phyloP scores from a whole-genome alignment of 2,888 invertebrate species.

The Abscondita cerata region DNA sequence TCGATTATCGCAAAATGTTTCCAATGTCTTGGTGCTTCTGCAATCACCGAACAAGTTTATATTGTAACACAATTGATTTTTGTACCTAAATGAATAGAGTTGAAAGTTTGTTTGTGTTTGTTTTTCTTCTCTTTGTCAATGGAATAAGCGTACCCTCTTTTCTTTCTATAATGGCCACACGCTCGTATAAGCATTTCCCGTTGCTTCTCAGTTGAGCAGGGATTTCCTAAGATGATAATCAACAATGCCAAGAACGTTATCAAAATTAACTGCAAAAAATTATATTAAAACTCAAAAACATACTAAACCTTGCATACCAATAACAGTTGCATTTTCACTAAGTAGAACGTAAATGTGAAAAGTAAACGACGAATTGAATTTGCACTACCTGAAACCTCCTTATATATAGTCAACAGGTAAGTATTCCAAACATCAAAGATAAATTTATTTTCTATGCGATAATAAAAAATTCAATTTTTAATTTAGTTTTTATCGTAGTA shows the following conservation, averaged over 20 bases:
- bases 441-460: background rate
- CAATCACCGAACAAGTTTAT: no score
- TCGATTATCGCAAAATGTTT: constrained; percentile 8
- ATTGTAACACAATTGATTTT: no score
- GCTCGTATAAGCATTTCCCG: constrained; percentile 16
- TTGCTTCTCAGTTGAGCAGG: constrained; percentile 16
- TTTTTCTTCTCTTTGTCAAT: background rate
- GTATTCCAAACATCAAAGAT: constrained; percentile 18
- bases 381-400: constrained; percentile 23
- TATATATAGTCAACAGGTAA: constrained; percentile 27
- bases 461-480: background rate
- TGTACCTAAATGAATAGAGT: background rate
- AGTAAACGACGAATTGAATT: constrained; percentile 21
- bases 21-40: constrained; percentile 12
- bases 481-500: background rate
- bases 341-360: constrained; percentile 16
- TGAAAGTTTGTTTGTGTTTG: no score
- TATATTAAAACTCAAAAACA: background rate
- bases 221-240: constrained; percentile 15
- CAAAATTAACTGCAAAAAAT: background rate
- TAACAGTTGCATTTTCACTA: constrained; percentile 20
- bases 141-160: constrained; percentile 8
- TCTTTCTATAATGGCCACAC: constrained; percentile 17
- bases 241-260: background rate
- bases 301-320: no score